Evolutionary conservation across 2,888 invertebrate species (phyloP), one percentile per base, ranked within the genome.

Genomic region (Cheilosia vulpina): DNA sequence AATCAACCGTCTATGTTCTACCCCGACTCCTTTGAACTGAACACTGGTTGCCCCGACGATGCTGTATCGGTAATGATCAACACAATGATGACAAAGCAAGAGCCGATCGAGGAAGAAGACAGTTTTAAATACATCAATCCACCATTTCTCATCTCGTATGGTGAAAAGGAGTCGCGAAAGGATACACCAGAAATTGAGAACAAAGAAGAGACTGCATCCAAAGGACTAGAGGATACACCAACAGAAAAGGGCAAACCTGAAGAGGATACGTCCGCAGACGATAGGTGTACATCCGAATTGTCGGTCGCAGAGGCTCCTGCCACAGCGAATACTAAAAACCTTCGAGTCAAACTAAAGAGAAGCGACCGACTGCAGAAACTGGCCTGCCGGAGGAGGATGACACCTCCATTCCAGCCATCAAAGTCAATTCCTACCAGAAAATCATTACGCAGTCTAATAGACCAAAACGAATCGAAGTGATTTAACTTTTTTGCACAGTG

Each of bases 11-110:
- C 38, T 9, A 79, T 73, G 73, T 79, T 83, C 38, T 83, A 83
- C 24, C 79, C 83, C 15, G 83, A 83, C 52, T 68, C 79, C 0
- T 75, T 79, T 31, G 83, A 79, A 19, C 63, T 83, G 17, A 52
- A 27, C 19, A 63, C 27, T 6, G 27, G 69, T 2, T 45, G 58
- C 0, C 27, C 79, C 15, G 45, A 17, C 38, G 68, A 43, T 2
- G 69, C 79, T 31, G 63, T 83, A 4, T 72, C 83, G 0, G 34
- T 50, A 17, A 78, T 83, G 41, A n/a, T 78, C 4, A 57, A 50
- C 17, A 6, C 55, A 5, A 43, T 83, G 24, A 62, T 83, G 9
- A 52, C 19, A 4, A 58, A 78, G 4, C 34, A 60, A 2, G 17
- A 53, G 34, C 17, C 43, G 1, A 45, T 80, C 11, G 11, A 38